phyloP scores from a whole-genome alignment of 1,140 invertebrate species.

The Cephus cinctus region DNA sequence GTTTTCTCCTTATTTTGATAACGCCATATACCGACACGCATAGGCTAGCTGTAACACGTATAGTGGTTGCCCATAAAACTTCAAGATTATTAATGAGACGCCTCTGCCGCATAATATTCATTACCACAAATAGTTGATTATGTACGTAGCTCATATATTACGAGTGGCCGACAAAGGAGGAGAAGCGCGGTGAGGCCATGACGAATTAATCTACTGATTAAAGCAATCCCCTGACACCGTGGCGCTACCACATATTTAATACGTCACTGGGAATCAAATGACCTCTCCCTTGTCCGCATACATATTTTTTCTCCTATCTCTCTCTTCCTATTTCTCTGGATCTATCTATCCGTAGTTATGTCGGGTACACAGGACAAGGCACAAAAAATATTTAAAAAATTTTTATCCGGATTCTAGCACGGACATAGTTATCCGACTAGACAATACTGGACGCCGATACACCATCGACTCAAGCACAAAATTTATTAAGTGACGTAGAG shows the following conservation, averaged over 20 bases:
- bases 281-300: constrained; percentile 26
- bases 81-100: constrained; percentile 50
- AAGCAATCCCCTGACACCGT: constrained; percentile 52
- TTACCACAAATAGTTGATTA: constrained; percentile 56
- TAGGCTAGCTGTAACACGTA: no score
- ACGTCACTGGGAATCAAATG: constrained; percentile 52
- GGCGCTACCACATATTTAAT: constrained; percentile 52
- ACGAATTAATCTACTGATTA: constrained; percentile 56
- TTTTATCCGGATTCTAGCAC: no score
- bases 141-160: constrained; percentile 53
- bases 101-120: constrained; percentile 52
- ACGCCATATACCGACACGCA: no score
- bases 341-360: constrained; percentile 22
- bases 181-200: constrained; percentile 48
- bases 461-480: no score
- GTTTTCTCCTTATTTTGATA: no score
- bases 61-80: constrained; percentile 16
- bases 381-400: not conserved
- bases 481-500: no score
- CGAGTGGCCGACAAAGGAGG: constrained; percentile 51
- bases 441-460: no score
- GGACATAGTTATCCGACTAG: no score
- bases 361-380: not conserved
- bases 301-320: constrained; percentile 17
- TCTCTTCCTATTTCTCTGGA: constrained; percentile 36